Base-by-base conservation (phyloP, 1,140 invertebrate species). In the Scaptomyza pallida region DNA sequence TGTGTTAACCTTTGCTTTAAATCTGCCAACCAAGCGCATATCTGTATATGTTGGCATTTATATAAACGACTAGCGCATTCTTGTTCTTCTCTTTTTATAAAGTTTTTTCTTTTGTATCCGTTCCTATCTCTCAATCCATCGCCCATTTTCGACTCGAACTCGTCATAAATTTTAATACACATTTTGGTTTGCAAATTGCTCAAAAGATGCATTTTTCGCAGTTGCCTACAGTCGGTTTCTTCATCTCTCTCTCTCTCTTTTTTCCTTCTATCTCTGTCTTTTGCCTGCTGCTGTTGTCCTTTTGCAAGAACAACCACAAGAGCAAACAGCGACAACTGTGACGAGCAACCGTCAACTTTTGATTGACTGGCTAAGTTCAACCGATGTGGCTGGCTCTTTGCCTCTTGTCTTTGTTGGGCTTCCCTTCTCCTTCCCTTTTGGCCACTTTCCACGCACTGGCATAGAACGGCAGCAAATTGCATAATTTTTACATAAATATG, bases 401-500 rank as follows among this genome's bases (percentile, higher is more conserved):
- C 30, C 19, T 60, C 48, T 60, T 59, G 26, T 16, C 10, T 19
- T 45, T 61, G n/a, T 23, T 13, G 21, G 23, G 40, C 40, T 43
- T 50, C 59, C 26, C 8, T 55, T 69, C 5, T 6, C 23, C 23
- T 5, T 26, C 63, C 57, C 45, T 62, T 40, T 59, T 16, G 13
- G 30, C 61, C 74, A 71, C 63, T 12, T n/a, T 62, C 81, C 78
- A 85, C 80, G 80, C 70, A 68, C 64, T 68, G 55, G 30, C 50
- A 72, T 73, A 63, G 65, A 70, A 72, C 75, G 69, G 82, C 83
- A 88, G 82, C 82, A 88, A 88, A 88, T 88, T 88, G 82, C 82
- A 88, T 88, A 88, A 82, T 88, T 88, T 88, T 88, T 88, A 89
- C 82, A 88, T 88, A 88, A 88, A 88, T 88, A 88, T 88, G 82